These are phyloP conservation scores for Rana temporaria DNA, from an alignment of 2,113 vertebrate genomes.

Conservation along the genomic window DNA sequence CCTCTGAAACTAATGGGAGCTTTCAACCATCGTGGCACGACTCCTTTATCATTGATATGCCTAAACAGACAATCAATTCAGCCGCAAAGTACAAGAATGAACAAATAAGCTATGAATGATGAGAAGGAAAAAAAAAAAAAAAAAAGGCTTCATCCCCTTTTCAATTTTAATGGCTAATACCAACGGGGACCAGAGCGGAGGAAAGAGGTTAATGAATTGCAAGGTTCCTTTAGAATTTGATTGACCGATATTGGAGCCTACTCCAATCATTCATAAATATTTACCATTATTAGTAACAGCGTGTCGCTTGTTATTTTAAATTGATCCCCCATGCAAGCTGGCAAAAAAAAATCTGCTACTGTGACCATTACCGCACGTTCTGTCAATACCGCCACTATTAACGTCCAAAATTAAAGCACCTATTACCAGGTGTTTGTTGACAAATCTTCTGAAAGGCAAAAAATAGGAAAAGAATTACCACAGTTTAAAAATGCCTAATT, in stretches of 20 bases:
- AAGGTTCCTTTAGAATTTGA: conserved; percentile 94
- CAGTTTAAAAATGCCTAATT: conserved; percentile 47
- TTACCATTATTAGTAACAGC: conserved; percentile 94
- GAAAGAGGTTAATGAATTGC: conserved; percentile 98
- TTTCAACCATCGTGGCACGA: conserved; percentile 82
- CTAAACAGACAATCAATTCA: conserved; percentile 98
- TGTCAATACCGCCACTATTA: conserved; percentile 73
- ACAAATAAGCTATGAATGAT: conserved; percentile 96
- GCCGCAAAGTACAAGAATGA: conserved; percentile 90
- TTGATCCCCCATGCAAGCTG: conserved; percentile 80
- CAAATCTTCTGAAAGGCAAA: conserved; percentile 45
- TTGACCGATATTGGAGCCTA: conserved; percentile 95
- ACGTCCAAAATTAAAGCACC: conserved; percentile 39
- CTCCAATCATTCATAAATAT: conserved; percentile 99
- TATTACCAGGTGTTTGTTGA: conserved; percentile 55
- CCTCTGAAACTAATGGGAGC: conserved; percentile 78
- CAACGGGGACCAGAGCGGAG: conserved; percentile 92
- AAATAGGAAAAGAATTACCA: not conserved
- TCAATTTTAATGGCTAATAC: conserved; percentile 94
- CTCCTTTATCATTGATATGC: conserved; percentile 93
- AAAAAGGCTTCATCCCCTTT: conserved; percentile 88
- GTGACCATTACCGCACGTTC: conserved; percentile 74
- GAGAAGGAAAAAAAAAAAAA: conserved; percentile 93
- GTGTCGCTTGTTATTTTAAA: conserved; percentile 85
- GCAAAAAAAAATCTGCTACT: conserved; percentile 77